Evolutionary conservation across 2,797 vertebrate genomes (phyloP).

Genomic region (Pseudocheirus occidentalis): DNA sequence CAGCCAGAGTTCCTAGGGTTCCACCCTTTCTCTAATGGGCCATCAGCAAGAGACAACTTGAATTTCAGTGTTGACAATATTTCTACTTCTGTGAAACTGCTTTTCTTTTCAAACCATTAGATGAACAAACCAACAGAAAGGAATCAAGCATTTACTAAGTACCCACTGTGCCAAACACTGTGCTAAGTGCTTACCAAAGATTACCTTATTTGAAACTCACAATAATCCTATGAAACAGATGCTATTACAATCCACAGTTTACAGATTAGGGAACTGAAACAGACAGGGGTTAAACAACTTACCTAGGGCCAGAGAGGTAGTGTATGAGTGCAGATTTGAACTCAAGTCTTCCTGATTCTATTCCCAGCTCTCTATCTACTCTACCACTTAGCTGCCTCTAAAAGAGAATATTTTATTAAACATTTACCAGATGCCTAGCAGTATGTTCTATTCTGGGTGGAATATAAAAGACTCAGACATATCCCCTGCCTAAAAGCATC

Average conservation of each 20-base stretch:
- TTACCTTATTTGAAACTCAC: neutral
- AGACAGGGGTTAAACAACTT: neutral
- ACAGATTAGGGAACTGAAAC: neutral
- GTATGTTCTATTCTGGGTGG: neutral
- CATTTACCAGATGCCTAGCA: neutral
- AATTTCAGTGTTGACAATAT: neutral
- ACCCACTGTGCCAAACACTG: neutral
- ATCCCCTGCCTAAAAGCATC: neutral
- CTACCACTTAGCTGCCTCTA: neutral
- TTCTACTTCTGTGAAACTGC: neutral
- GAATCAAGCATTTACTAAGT: neutral
- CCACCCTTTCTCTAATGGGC: neutral
- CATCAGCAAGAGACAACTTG: neutral
- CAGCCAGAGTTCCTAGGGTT: rapidly evolving
- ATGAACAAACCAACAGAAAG: neutral
- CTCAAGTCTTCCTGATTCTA: neutral
- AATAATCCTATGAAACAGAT: neutral
- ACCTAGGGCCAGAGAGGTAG: neutral
- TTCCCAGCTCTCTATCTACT: neutral
- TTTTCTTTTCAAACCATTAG: neutral
- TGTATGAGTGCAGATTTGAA: neutral
- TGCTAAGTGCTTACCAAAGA: neutral
- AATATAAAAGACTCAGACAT: neutral
- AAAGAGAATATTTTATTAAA: neutral
- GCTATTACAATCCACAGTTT: neutral